Evolutionary conservation across 2,797 vertebrate genomes (phyloP), one percentile per base, ranked within the genome.

Genomic region (Valencia hispanica): DNA sequence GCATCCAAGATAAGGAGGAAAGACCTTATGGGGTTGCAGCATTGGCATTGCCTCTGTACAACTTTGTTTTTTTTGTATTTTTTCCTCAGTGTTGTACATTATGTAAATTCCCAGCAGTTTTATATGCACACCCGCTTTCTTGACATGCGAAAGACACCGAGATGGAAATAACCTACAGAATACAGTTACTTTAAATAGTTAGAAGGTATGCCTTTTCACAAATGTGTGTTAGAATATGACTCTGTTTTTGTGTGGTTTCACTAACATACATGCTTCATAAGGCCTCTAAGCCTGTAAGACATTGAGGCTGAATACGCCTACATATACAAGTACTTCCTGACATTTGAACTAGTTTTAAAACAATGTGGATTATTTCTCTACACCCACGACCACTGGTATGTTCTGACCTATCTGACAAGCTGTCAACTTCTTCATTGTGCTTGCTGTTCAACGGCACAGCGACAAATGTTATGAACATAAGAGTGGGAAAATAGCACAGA

Each of bases 341-440:
- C 90, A 91, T 87, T 92, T 89, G 86, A 86, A 80, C 88, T 87
- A 81, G 86, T 88, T 87, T 84, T 80, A 83, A 88, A 93, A 94
- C 93, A 94, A 94, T 92, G 84, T 84, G 85, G 90, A 93, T 92
- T 90, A 89, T 91, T 89, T 81, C 86, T 89, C 79, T 79, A 88
- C 93, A 86, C 94, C 92, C 89, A 92, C 91, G 72, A 89, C 76
- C 82, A 81, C 87, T 88, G 90, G 81, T 85, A 80, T 90, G 82
- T 89, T 91, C 88, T 83, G 89, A 91, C 88, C 84, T 87, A 90
- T 91, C 88, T 91, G 92, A 94, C 91, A 93, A 86, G 89, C 91
- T 88, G 92, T 93, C 92, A 92, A 90, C 81, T 85, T 47, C 81
- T 73, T 78, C 83, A 91, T 91, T 93, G 90, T 93, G 90, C 86